Evolutionary conservation across 2,888 invertebrate genomes (phyloP), one percentile per base, ranked within the genome.

Genomic region (Gandaritis pyraliata): DNA sequence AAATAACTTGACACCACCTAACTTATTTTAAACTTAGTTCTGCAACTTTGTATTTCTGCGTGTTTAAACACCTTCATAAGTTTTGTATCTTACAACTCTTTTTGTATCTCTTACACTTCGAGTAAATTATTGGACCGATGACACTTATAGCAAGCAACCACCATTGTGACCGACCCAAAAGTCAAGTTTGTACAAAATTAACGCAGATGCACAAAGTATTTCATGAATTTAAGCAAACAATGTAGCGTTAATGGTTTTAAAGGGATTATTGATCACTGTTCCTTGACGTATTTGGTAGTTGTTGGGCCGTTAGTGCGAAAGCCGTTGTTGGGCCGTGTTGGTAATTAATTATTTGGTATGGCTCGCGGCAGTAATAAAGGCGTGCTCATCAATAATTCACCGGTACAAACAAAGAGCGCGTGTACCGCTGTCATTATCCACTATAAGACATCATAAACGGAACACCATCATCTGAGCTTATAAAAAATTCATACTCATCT

Each of bases 401-500:
- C 61, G 74, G 73, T 75, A 77, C 85, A 86, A 87, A 87, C 87
- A 88, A 86, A 85, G 83, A 79, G 79, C 82, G 89, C 91, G 90
- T 91, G 92, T 86, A 81, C 75, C 77, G 83, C 78, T 81, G 72
- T 78, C 90, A 90, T 92, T 91, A 91, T 86, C 87, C 89, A 81
- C 85, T 83, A 87, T 90, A 90, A 91, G 91, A 88, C 91, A 88
- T 92, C 92, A 92, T 92, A 92, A 92, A 92, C 90, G 90, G 85
- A 76, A 83, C 84, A 89, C 90, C 90, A 92, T 91, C 92, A 92
- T 91, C 90, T 90, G 89, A 78, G 83, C 90, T 91, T 91, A 92
- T 92, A 90, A 91, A 92, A 91, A 90, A 92, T 92, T 92, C 92
- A 92, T 90, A 85, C 86, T 91, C 91, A 92, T 92, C 92, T 91